Percentiles rank a stretch among this genome's conserved stretches.
Evolutionary conservation across 2,888 invertebrate genomes (phyloP).

Genomic region (Brenthis ino): DNA sequence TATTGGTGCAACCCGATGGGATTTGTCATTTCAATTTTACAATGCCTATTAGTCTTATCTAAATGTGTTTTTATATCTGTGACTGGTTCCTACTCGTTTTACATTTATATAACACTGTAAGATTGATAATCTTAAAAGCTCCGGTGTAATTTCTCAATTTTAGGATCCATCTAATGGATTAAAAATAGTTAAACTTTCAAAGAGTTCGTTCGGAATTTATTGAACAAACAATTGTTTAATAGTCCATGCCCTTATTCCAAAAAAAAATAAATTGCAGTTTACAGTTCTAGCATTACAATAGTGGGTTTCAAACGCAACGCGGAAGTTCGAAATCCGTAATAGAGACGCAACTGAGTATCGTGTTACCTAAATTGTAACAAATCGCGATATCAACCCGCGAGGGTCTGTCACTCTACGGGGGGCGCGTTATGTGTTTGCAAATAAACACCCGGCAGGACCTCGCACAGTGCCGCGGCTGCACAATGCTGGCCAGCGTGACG

Average conservation of each 20-base stretch:
- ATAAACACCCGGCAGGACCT: slow-evolving; percentile 75
- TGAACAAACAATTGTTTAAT: no score
- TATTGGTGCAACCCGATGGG: slow-evolving; percentile 44
- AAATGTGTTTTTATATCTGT: slow-evolving; percentile 62
- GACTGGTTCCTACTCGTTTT: slow-evolving; percentile 62
- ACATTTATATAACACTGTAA: slow-evolving; percentile 58
- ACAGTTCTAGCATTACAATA: slow-evolving; percentile 6
- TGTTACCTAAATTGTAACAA: slow-evolving; percentile 70
- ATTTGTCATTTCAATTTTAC: slow-evolving; percentile 61
- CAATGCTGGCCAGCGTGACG: slow-evolving; percentile 69
- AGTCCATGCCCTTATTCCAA: not conserved
- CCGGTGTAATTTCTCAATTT: slow-evolving; percentile 48
- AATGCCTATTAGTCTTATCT: slow-evolving; percentile 66
- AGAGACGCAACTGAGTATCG: slow-evolving; percentile 51
- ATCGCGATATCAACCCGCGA: slow-evolving; percentile 58
- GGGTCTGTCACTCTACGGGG: slow-evolving; percentile 56
- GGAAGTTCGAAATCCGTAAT: slow-evolving; percentile 36
- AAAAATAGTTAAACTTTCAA: no score
- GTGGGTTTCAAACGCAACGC: slow-evolving; percentile 11
- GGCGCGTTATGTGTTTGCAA: slow-evolving; percentile 74
- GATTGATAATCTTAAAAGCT: slow-evolving; percentile 50
- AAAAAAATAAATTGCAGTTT: not conserved
- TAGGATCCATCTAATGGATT: slow-evolving; percentile 52
- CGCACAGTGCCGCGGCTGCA: slow-evolving; percentile 41
- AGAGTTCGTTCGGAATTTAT: no score